Evolutionary conservation across 2,113 vertebrate genomes (phyloP), one percentile per base, ranked within the genome.

Genomic region (Phalacrocorax pelagicus): DNA sequence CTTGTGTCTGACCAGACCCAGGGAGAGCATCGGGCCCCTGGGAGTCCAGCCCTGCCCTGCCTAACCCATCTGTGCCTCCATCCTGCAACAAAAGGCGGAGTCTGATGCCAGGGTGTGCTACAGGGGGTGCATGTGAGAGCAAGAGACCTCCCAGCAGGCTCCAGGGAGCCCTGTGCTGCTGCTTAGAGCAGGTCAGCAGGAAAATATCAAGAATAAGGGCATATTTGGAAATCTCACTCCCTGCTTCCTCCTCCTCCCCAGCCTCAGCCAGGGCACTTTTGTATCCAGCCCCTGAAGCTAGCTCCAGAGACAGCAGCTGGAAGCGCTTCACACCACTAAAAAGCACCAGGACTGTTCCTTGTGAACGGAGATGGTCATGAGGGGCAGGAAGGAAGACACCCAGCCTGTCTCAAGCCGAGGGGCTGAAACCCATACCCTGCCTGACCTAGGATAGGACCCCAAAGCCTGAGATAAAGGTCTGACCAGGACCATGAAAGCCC

Each of bases 51-150:
- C 19, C 71, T 46, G 47, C 67, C 51, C 42, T 86, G 57, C 47
- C 15, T 54, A 47, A 15, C 62, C 27, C 71, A 10, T 36, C 57
- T 27, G 20, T 40, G 74, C 79, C 57, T 57, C 42, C 9, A 36
- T 29, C 54, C 26, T 52, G 69, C 49, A 75, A 72, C 63, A 77
- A 47, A 69, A 73, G 32, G 72, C 73, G 90, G 84, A 40, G 26
- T 2, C 69, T 32, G 49, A 17, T 8, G 59, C 13, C 0, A 0
- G 13, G 32, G 1, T 1, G 2, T 32, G 46, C 23, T 38, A 55
- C 49, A 32, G 52, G 49, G 30, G 7, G 34, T 10, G 14, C 0
- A 0, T 42, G 75, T 36, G 55, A 44, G n/a, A 84, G 58, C 22
- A 66, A 49, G 27, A 67, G 51, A 46, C 24, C 65, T n/a, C 38